Base-by-base conservation (phyloP, 2,113 vertebrate species). In the Tachysurus fulvidraco region DNA sequence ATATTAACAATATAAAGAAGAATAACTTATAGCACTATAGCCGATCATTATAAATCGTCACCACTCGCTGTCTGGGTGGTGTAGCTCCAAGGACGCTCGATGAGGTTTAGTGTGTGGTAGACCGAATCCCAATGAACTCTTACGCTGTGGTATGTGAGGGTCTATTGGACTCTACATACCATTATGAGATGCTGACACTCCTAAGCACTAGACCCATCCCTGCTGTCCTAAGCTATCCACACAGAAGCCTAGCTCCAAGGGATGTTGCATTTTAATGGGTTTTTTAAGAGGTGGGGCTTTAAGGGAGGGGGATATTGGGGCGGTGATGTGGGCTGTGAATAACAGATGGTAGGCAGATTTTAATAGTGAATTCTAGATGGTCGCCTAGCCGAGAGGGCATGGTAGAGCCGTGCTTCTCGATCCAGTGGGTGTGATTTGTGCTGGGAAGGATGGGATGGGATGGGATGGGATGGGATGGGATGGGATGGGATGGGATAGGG, bases 21-120 rank as follows among this genome's bases (percentile, higher is more conserved):
- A 92, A 89, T 93, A 93, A 95, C 92, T 94, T 92, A 95, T 94
- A 97, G 96, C 97, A 96, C 96, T 96, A 92, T 89, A 89, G 93
- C 88, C 25, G 89, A 93, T 91, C 91, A 88, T 93, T 94, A 82
- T 94, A 92, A 88, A 91, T 93, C 94, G 92, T 92, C 93, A 95
- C 95, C 93, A 94, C 95, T 96, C 83, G 93, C 50, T 93, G 94
- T 94, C 93, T 93, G 93, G 94, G 92, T 93, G 91, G 95, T 94
- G 94, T 91, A 83, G 91, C 93, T 91, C 89, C 89, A 91, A 91
- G 85, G 93, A 93, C 92, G 90, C 93, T 90, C 91, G 91, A 95
- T 92, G 90, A 92, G 91, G 89, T 84, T 90, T 90, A 54, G 41
- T 67, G 74, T 52, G 30, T 82, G 74, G 78, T 71, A 85, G 67